A percentile compares a stretch with the other conserved stretches of the same genome.
Evolutionary conservation across 1,140 invertebrate species (phyloP).

Genomic region (Thaumatotibia leucotreta): DNA sequence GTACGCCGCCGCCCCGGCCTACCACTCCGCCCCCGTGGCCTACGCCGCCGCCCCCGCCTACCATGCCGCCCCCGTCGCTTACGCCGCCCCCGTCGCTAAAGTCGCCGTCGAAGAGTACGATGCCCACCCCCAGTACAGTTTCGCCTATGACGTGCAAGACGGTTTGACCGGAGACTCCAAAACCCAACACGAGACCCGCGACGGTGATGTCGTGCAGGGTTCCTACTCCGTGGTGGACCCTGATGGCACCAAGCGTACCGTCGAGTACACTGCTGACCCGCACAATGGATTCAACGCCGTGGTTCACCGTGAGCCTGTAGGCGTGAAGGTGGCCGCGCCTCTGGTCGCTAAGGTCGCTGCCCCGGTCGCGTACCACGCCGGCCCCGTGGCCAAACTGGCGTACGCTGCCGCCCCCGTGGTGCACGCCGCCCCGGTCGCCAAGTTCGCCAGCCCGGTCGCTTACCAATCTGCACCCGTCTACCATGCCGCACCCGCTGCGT

Average conservation of each 20-base stretch:
- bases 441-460: conserved; percentile 21
- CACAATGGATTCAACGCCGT: conserved; percentile 69
- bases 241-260: conserved; percentile 79
- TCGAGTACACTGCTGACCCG: conserved; percentile 77
- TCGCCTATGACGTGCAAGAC: conserved; percentile 79
- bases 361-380: conserved; percentile 18
- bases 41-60: conserved; percentile 14
- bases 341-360: conserved; percentile 17
- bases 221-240: conserved; percentile 78
- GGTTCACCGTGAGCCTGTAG: conserved; percentile 41
- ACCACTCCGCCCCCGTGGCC: conserved; percentile 15
- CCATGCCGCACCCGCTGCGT: conserved; percentile 27
- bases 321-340: conserved; percentile 26
- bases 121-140: conserved; percentile 78
- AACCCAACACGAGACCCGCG: conserved; percentile 77
- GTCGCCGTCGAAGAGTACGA: conserved; percentile 39
- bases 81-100: conserved; percentile 24
- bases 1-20: conserved; percentile 20
- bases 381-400: conserved; percentile 18
- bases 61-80: conserved; percentile 12
- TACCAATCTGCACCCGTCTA: conserved; percentile 31
- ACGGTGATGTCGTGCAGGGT: conserved; percentile 78
- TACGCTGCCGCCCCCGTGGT: conserved; percentile 28
- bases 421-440: conserved; percentile 41
- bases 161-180: conserved; percentile 79